Conservation (phyloP, 2,113 vertebrate genomes). For the Scophthalmus maximus region DNA sequence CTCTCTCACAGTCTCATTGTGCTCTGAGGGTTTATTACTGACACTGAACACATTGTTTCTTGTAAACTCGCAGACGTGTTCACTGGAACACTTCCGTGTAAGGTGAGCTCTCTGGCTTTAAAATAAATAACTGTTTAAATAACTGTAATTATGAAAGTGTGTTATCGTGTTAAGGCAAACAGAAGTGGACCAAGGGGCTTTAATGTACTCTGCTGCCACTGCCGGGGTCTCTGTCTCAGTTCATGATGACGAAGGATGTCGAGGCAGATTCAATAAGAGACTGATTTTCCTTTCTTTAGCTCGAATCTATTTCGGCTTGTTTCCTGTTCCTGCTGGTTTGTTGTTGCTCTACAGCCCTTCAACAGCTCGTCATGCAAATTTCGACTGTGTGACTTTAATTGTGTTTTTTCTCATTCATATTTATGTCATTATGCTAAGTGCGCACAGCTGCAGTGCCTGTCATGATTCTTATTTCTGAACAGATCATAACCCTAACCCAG, state of each 20-base stretch:
- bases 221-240: slow-evolving; percentile 27
- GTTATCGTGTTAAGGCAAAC: slow-evolving; percentile 41
- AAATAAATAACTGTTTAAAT: slow-evolving; percentile 8
- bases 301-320: slow-evolving; percentile 25
- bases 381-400: slow-evolving; percentile 5
- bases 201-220: slow-evolving; percentile 46
- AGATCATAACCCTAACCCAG: no score
- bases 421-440: slow-evolving; percentile 14
- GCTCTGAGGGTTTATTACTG: slow-evolving; percentile 15
- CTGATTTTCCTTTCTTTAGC: slow-evolving; percentile 33
- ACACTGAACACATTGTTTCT: slow-evolving; percentile 11
- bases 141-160: slow-evolving; percentile 41
- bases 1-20: slow-evolving; percentile 9
- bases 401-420: slow-evolving; percentile 30
- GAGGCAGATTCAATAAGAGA: slow-evolving; percentile 36
- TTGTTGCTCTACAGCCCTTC: neutral
- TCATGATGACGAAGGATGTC: slow-evolving; percentile 51
- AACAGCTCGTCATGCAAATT: neutral
- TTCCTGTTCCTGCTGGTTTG: slow-evolving; percentile 14
- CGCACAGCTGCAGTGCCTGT: slow-evolving; percentile 7
- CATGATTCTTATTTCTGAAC: slow-evolving; percentile 12
- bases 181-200: slow-evolving; percentile 62
- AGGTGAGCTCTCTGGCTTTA: neutral
- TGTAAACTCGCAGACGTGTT: slow-evolving; percentile 12
- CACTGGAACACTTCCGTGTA: slow-evolving; percentile 8